Conservation (phyloP, 1,140 invertebrate species). For the Diploscapter pachys region DNA sequence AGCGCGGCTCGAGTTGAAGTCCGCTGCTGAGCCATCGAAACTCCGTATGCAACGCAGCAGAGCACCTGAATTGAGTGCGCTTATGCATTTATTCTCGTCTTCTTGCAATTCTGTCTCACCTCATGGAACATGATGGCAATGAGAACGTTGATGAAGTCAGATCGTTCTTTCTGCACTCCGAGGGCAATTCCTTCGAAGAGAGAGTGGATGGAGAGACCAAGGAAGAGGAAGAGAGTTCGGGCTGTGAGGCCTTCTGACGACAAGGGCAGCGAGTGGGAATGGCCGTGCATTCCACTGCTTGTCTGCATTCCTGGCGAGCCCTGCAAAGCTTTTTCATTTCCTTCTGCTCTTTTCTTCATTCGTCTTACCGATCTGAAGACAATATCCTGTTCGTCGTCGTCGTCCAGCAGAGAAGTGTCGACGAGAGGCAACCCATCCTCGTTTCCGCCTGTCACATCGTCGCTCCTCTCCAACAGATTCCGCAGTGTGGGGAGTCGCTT, state of each 20-base stretch:
- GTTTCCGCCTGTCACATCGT: constrained; percentile 1
- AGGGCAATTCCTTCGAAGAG: constrained; percentile 62
- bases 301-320: constrained; percentile 3
- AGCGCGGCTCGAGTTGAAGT: constrained; percentile 46
- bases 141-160: constrained; percentile 59
- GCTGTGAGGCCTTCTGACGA: constrained; percentile 37
- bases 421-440: constrained; percentile 36
- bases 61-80: constrained; percentile 33
- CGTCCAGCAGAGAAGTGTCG: constrained; percentile 28
- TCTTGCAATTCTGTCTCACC: constrained; percentile 22
- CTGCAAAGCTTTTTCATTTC: background rate
- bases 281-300: background rate
- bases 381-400: constrained; percentile 32
- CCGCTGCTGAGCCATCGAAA: constrained; percentile 57
- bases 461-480: constrained; percentile 7
- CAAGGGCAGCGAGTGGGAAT: constrained; percentile 42
- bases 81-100: background rate
- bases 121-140: constrained; percentile 61
- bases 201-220: constrained; percentile 61
- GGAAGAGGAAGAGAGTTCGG: constrained; percentile 58
- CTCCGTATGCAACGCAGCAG: constrained; percentile 61
- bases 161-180: constrained; percentile 54
- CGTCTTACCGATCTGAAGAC: constrained; percentile 23
- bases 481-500: constrained; percentile 1
- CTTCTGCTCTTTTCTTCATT: too few species aligned